Conservation (phyloP, 2,888 invertebrate species). For the Chloroclysta siterata region DNA sequence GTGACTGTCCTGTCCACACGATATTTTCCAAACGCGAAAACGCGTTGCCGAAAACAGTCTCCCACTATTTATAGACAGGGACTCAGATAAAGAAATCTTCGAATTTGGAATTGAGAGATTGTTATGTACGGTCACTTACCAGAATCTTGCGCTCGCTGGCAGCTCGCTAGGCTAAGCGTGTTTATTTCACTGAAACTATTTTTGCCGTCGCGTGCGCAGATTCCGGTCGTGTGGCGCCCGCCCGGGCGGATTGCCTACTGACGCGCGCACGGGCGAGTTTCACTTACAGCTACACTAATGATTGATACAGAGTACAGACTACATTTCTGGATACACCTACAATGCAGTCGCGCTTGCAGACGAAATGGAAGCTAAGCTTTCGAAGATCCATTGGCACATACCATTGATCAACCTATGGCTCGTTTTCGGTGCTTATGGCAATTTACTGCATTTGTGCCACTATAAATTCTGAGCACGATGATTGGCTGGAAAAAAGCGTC, state of each 20-base stretch:
- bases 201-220: conserved; percentile 79
- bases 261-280: conserved; percentile 40
- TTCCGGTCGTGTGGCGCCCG: conserved; percentile 84
- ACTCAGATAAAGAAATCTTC: neutral
- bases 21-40: conserved; percentile 48
- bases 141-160: conserved; percentile 80
- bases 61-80: conserved; percentile 3
- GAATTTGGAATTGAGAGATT: neutral
- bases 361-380: conserved; percentile 11
- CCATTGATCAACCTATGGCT: neutral
- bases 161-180: conserved; percentile 66
- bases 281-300: conserved; percentile 17
- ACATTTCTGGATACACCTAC: conserved; percentile 30
- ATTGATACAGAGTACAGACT: conserved; percentile 39
- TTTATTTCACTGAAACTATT: conserved; percentile 78
- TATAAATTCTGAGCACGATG: neutral
- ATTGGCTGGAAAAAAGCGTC: neutral
- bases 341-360: conserved; percentile 6
- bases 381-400: neutral
- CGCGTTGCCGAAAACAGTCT: conserved; percentile 67
- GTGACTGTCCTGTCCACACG: conserved; percentile 20
- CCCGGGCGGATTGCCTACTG: conserved; percentile 84
- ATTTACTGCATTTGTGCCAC: neutral
- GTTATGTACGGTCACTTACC: conserved; percentile 59
- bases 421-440: neutral